Base-by-base conservation (phyloP, 2,113 vertebrate species). In the Climacteris rufus region DNA sequence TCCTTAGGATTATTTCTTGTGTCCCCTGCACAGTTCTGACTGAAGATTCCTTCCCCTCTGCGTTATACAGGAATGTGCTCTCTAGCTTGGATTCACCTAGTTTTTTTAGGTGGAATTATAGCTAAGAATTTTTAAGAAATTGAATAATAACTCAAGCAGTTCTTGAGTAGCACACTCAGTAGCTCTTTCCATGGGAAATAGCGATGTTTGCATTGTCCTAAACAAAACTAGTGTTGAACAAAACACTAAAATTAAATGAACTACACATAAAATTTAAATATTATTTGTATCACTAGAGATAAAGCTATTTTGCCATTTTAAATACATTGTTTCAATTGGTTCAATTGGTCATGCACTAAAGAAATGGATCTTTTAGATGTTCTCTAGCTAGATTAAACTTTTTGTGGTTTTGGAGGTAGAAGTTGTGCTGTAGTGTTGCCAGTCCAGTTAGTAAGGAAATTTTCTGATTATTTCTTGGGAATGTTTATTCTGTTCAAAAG, bases 1-100 rank as follows among this genome's bases (percentile, higher is more conserved):
- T 57, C 23, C 4, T 50, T 69, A n/a, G 17, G 8, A 11, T 70
- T 54, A 9, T 50, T 86, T 87, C 5, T 39, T 59, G 11, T 33
- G 25, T 63, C n/a, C 27, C 2, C 11, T 70, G 4, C 37, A 19
- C 0, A 0, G 19, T 75, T 87, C 20, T 75, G n/a, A 31, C 7
- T 19, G n/a, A 61, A 13, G 7, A 35, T 66, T 81, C 37, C 7
- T 42, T 47, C 8, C 4, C 15, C 0, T 0, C 28, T 28, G 13
- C 19, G 5, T 13, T 45, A 24, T 11, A 52, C 50, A 33, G 4
- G 5, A 42, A 8, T 10, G 1, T 60, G 17, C 13, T 60, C 3
- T 44, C 31, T 78, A 39, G 21, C 24, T 76, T 75, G 44, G 18
- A 31, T 65, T 85, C 13, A 30, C 7, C 2, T 35, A 44, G 8